phyloP scores from a whole-genome alignment of 2,113 vertebrate genomes.

The Neotoma lepida region DNA sequence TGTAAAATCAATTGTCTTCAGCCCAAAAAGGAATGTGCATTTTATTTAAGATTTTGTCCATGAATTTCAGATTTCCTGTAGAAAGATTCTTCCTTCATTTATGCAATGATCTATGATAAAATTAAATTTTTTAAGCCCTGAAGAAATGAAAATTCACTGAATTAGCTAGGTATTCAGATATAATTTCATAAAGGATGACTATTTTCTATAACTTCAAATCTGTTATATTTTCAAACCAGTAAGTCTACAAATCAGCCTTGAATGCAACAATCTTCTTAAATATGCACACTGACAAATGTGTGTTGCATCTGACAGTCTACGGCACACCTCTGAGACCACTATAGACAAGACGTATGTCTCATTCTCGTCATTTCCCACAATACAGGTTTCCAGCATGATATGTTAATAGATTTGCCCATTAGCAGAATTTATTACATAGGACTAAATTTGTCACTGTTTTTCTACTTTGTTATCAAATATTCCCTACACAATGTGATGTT shows the following conservation, averaged over 20 bases:
- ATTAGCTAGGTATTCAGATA: too few relatives aligned
- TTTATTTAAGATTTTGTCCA: constrained; percentile 4
- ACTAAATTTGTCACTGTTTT: not conserved
- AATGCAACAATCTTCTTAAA: not conserved
- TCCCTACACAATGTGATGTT: not conserved
- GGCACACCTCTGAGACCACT: not conserved
- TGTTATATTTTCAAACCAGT: too few relatives aligned
- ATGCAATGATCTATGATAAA: too few relatives aligned
- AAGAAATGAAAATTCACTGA: too few relatives aligned
- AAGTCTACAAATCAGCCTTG: too few relatives aligned
- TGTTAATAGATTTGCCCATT: not conserved
- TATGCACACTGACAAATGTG: not conserved
- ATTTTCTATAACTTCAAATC: too few relatives aligned
- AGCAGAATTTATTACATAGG: not conserved
- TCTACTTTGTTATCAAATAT: not conserved
- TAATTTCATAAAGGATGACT: too few relatives aligned
- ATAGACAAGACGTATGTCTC: not conserved
- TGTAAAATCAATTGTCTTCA: not conserved
- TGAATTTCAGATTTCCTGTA: too few relatives aligned
- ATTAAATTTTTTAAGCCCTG: too few relatives aligned
- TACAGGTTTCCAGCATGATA: not conserved
- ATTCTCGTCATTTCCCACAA: not conserved
- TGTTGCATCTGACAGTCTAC: not conserved
- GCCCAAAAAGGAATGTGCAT: not conserved
- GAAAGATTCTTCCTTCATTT: too few relatives aligned